Conservation (phyloP, 2,888 invertebrate genomes). For the Synergus umbraculus region DNA sequence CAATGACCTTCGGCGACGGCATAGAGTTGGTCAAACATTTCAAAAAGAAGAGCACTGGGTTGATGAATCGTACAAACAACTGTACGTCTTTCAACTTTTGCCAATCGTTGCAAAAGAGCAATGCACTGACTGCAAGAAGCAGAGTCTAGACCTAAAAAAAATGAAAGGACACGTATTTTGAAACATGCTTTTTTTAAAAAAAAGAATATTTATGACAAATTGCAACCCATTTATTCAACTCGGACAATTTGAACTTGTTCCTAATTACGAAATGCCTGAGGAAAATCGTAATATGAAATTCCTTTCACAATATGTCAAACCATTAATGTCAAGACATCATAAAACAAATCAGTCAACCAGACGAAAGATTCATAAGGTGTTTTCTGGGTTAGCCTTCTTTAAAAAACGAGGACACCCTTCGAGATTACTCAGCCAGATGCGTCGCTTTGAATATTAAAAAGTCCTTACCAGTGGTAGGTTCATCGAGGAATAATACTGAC, state of each 20-base stretch:
- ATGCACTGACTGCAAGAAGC: constrained; percentile 92
- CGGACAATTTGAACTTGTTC: not conserved
- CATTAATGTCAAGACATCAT: constrained; percentile 2
- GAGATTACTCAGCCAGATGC: not conserved
- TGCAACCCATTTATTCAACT: not conserved
- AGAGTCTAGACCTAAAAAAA: constrained; percentile 86
- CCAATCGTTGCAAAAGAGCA: constrained; percentile 87
- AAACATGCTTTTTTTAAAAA: too few species aligned
- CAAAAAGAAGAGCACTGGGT: constrained; percentile 94
- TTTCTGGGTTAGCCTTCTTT: not conserved
- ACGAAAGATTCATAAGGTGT: not conserved
- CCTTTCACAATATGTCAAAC: constrained; percentile 2
- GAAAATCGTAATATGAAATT: not conserved
- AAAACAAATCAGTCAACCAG: not conserved
- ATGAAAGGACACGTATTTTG: too few species aligned
- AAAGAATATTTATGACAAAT: not conserved
- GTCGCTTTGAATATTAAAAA: constrained; percentile 10
- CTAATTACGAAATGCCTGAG: not conserved
- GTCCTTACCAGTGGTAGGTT: constrained; percentile 85
- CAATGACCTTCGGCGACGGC: constrained; percentile 90
- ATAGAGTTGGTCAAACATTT: constrained; percentile 94
- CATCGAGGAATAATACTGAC: constrained; percentile 91
- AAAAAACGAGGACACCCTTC: not conserved
- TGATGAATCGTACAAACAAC: constrained; percentile 96
- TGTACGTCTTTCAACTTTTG: constrained; percentile 88